Conservation (phyloP, 2,113 vertebrate genomes). For the Mormyrus iriodes region DNA sequence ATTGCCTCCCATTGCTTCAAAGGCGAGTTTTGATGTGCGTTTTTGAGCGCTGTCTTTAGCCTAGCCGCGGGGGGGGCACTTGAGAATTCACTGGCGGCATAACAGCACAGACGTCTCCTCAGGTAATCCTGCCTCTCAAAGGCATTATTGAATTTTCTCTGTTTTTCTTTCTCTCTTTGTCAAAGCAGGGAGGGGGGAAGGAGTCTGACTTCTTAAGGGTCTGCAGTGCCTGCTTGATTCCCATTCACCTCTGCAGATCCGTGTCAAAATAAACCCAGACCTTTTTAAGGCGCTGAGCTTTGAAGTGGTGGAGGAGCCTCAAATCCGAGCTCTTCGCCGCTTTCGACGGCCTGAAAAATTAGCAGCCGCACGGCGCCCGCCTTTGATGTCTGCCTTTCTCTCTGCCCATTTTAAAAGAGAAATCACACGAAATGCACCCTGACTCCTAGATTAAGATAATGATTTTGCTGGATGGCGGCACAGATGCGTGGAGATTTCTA, state of each 20-base stretch:
- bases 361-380: constrained; percentile 62
- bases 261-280: constrained; percentile 74
- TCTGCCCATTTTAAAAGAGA: constrained; percentile 57
- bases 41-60: constrained; percentile 73
- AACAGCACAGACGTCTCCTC: constrained; percentile 62
- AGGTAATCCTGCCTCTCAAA: constrained; percentile 75
- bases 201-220: constrained; percentile 59
- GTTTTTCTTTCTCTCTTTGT: constrained; percentile 68
- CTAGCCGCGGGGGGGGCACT: constrained; percentile 57
- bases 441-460: constrained; percentile 64
- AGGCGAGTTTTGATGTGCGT: constrained; percentile 70
- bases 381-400: constrained; percentile 69
- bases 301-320: constrained; percentile 74
- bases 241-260: constrained; percentile 77
- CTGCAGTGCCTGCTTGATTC: constrained; percentile 68
- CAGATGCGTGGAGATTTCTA: constrained; percentile 24
- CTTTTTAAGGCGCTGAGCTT: constrained; percentile 69
- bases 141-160: constrained; percentile 75
- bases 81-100: constrained; percentile 65
- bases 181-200: constrained; percentile 56
- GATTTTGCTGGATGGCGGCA: constrained; percentile 56
- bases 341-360: constrained; percentile 66
- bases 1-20: constrained; percentile 71
- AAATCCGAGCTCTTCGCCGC: constrained; percentile 70
- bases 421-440: constrained; percentile 72